A percentile compares a stretch with the other conserved stretches of the same genome.
Conservation (phyloP, 2,113 vertebrate genomes). For the Petroica traversi region DNA sequence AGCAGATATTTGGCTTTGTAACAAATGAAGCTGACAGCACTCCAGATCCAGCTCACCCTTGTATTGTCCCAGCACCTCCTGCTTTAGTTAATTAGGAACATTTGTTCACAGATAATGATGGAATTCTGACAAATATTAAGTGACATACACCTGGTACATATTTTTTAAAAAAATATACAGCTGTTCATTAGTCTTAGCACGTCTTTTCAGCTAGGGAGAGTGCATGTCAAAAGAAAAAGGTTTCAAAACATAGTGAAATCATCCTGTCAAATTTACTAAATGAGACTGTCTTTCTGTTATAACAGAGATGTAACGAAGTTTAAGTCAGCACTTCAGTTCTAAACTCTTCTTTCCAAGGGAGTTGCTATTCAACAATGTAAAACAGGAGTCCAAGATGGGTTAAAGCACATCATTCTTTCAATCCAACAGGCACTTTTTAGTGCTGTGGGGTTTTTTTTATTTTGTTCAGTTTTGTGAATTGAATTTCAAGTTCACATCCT, state of each 20-base stretch:
- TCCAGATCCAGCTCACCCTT: neutral
- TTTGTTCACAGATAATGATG: conserved; percentile 42
- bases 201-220: conserved; percentile 11
- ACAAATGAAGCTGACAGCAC: neutral
- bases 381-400: neutral
- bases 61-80: neutral
- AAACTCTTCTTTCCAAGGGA: neutral
- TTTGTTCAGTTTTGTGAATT: neutral
- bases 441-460: neutral
- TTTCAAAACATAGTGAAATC: conserved; percentile 7
- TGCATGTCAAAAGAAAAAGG: neutral
- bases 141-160: neutral
- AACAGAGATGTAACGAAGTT: neutral
- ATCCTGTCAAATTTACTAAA: neutral
- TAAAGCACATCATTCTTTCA: neutral
- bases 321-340: neutral
- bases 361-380: neutral
- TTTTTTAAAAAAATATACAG: conserved; percentile 6
- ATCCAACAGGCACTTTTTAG: neutral
- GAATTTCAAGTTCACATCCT: neutral
- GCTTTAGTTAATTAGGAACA: conserved; percentile 31
- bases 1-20: neutral
- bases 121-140: conserved; percentile 55
- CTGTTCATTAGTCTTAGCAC: conserved; percentile 10
- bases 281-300: neutral